A percentile compares a stretch with the other conserved stretches of the same genome.
phyloP scores from a whole-genome alignment of 30 jellyfish, hydroid and myxozoan genomes.

The Hydractinia symbiolongicarpus region DNA sequence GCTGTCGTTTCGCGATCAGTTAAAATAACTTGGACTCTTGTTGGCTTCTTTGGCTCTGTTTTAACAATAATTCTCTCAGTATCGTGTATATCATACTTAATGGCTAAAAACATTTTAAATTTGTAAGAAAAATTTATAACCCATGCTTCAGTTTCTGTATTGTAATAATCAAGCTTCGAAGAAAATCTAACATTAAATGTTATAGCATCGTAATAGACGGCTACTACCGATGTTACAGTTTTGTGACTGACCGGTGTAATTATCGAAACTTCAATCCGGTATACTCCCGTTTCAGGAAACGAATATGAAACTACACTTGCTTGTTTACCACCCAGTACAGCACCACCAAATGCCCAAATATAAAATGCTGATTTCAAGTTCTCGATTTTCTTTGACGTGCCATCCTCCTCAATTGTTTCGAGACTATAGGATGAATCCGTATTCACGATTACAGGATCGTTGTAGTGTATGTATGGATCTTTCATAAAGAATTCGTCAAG shows the following conservation, averaged over 20 bases:
- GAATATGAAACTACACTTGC: not conserved
- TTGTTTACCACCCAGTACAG: not conserved
- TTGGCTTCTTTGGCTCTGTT: not conserved
- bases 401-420: not conserved
- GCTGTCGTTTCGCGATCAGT: slow-evolving; percentile 8
- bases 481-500: slow-evolving; percentile 1
- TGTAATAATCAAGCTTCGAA: not conserved
- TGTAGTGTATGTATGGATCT: slow-evolving; percentile 6
- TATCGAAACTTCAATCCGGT: not conserved
- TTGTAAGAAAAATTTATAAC: not conserved
- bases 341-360: slow-evolving; percentile 14
- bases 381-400: not conserved
- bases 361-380: not conserved
- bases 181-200: not conserved
- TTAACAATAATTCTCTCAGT: not conserved
- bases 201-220: slow-evolving; percentile 6
- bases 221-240: not conserved
- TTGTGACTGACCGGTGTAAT: not conserved
- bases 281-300: not conserved
- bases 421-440: not conserved
- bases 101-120: not conserved
- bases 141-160: not conserved
- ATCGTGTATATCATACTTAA: not conserved
- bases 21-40: not conserved
- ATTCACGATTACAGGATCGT: slow-evolving; percentile 15